Evolutionary conservation across 2,888 invertebrate genomes (phyloP), one percentile per base, ranked within the genome.

Genomic region (Crossocerus cetratus): DNA sequence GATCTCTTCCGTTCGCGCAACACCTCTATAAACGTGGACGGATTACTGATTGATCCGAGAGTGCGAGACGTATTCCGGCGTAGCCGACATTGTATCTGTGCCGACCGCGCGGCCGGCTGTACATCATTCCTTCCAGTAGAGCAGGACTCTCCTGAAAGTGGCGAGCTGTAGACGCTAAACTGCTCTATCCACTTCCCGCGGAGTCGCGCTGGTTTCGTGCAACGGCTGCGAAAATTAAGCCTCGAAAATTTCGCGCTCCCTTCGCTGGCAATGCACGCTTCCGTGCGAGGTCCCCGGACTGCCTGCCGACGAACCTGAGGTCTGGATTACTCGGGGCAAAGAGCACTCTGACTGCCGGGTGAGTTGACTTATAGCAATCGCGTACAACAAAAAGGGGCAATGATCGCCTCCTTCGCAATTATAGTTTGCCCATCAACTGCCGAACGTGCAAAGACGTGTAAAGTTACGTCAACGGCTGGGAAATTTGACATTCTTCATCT

Each of bases 241-340:
- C n/a, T 61, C 65, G 70, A 71, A 76, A 72, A 77, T 74, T 68
- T 2, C 43, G 32, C 42, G 53, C 43, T 58, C 23, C 8, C 59
- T 54, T 60, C 22, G 3, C 55, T 72, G 72, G 80, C 68, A 75
- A 83, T 84, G 84, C 74, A 69, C 80, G 77, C 68, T 68, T 67
- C 45, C 55, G 67, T 69, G 60, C 62, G 53, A 22, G 67, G 64
- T 62, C 60, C 69, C 53, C 32, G 74, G 62, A 72, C 8, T 57
- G 21, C 65, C 32, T 56, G 53, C n/a, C 59, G 23, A 64, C 42
- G 44, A 55, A 23, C 59, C 22, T 49, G 53, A 65, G 63, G 16
- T 14, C 16, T 49, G 65, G 49, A 56, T 58, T 14, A 49, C 49
- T 14, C 16, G 0, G 14, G 49, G 14, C n/a, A 14, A 16, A 49